These are phyloP conservation scores for Acomys russatus DNA, from an alignment of 2,797 vertebrate species.

Conservation along the genomic window DNA sequence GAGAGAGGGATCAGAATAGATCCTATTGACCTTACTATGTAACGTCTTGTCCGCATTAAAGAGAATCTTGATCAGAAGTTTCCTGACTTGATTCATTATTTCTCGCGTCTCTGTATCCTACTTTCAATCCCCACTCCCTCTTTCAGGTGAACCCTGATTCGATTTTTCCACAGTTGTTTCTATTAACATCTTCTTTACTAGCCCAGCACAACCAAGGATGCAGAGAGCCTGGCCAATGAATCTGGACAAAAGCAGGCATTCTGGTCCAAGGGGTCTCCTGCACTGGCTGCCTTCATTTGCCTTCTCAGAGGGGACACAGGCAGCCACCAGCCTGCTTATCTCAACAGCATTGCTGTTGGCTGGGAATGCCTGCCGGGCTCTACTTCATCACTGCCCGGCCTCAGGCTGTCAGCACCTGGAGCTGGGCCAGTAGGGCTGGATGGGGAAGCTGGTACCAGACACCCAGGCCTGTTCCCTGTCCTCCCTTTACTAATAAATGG, in stretches of 20 bases:
- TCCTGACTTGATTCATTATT: no score
- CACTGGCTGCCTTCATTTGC: not conserved
- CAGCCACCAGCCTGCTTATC: conserved; percentile 43
- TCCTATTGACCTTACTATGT: no score
- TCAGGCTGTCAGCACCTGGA: conserved; percentile 69
- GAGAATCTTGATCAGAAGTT: no score
- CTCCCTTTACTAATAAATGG: conserved; percentile 68
- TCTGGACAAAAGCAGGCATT: conserved; percentile 29
- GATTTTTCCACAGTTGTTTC: not conserved
- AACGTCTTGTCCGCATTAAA: no score
- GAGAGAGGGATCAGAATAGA: no score
- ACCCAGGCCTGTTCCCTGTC: conserved; percentile 62
- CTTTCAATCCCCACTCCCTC: no score
- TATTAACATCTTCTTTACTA: not conserved
- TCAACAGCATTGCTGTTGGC: not conserved
- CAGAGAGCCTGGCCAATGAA: not conserved
- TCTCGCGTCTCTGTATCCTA: no score
- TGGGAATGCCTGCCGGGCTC: not conserved
- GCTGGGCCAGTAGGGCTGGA: not conserved
- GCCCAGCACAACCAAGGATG: not conserved
- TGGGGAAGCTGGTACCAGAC: conserved; percentile 66
- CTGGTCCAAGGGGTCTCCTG: not conserved
- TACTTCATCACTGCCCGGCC: not conserved
- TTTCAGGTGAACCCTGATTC: no score
- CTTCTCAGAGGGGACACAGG: not conserved